phyloP scores from a whole-genome alignment of 2,113 vertebrate species.

The Leptocoma aspasia region DNA sequence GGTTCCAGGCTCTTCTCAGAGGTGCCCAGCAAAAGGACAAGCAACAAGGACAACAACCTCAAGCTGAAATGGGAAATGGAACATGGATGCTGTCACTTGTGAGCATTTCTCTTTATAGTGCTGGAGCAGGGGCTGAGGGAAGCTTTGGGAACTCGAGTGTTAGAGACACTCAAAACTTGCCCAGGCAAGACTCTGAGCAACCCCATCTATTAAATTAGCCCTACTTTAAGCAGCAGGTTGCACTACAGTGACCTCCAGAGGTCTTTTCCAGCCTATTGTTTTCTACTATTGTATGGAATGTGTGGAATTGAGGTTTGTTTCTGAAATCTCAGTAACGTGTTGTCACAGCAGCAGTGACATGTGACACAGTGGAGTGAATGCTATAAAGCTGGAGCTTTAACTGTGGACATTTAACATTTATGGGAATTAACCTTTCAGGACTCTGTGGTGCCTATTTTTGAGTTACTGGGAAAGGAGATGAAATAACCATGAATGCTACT shows the following conservation, averaged over 20 bases:
- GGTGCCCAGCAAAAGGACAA: not conserved
- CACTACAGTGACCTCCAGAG: conserved; percentile 61
- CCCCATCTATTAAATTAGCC: not conserved
- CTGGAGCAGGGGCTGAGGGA: not conserved
- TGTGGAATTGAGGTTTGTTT: not conserved
- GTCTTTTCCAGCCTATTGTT: conserved; percentile 27
- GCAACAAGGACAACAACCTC: accelerated
- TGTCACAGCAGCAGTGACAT: not conserved
- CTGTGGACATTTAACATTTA: not conserved
- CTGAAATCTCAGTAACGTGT: not conserved
- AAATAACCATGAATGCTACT: not conserved
- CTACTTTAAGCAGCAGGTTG: conserved; percentile 1
- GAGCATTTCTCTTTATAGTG: not conserved
- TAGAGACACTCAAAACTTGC: not conserved
- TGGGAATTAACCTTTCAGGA: not conserved
- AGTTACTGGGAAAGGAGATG: not conserved
- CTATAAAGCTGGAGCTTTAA: not conserved
- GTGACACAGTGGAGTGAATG: not conserved
- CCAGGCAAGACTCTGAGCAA: not conserved
- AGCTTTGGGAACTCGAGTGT: not conserved
- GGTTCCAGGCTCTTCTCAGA: not conserved
- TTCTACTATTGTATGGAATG: not conserved
- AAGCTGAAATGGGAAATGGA: not conserved
- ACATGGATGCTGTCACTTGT: not conserved
- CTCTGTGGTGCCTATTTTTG: not conserved